A percentile compares a stretch with the other conserved stretches of the same genome.
phyloP scores from a whole-genome alignment of 2,888 invertebrate species.

The Drosophila monieri region DNA sequence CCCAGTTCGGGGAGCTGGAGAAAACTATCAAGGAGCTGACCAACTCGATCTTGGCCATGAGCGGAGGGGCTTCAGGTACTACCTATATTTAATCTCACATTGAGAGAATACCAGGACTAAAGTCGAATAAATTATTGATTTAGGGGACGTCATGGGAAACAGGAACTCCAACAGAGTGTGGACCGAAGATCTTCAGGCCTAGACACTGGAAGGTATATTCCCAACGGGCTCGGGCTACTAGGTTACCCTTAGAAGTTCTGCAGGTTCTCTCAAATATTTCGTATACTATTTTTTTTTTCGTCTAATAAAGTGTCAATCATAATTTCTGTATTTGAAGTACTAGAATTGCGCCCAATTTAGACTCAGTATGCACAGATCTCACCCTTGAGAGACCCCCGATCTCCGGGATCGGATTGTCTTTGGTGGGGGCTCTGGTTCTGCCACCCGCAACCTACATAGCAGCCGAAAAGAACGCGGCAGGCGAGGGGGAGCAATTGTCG shows the following conservation, averaged over 20 bases:
- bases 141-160: slow-evolving; percentile 32
- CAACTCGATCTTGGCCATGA: slow-evolving; percentile 56
- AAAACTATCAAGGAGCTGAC: slow-evolving; percentile 61
- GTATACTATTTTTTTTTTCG: slow-evolving; percentile 9
- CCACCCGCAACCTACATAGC: slow-evolving; percentile 14
- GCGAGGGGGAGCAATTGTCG: slow-evolving; percentile 49
- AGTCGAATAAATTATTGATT: not conserved
- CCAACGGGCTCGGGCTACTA: slow-evolving; percentile 42
- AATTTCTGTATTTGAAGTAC: not conserved
- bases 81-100: not conserved
- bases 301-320: slow-evolving; percentile 12
- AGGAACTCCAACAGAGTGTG: slow-evolving; percentile 15
- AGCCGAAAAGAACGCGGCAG: not conserved
- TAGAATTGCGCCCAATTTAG: slow-evolving; percentile 39
- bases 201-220: not conserved
- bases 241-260: slow-evolving; percentile 45
- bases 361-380: not conserved
- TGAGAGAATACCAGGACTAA: too few relatives aligned
- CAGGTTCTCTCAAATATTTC: slow-evolving; percentile 2
- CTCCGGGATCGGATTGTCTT: not conserved
- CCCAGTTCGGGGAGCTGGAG: slow-evolving; percentile 58
- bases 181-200: slow-evolving; percentile 42
- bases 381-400: not conserved
- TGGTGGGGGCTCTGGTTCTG: not conserved
- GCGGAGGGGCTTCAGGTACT: slow-evolving; percentile 22